A percentile compares a stretch with the other conserved stretches of the same genome.
These are phyloP conservation scores for Belgica antarctica DNA, from an alignment of 2,888 invertebrate genomes.

Conservation along the genomic window DNA sequence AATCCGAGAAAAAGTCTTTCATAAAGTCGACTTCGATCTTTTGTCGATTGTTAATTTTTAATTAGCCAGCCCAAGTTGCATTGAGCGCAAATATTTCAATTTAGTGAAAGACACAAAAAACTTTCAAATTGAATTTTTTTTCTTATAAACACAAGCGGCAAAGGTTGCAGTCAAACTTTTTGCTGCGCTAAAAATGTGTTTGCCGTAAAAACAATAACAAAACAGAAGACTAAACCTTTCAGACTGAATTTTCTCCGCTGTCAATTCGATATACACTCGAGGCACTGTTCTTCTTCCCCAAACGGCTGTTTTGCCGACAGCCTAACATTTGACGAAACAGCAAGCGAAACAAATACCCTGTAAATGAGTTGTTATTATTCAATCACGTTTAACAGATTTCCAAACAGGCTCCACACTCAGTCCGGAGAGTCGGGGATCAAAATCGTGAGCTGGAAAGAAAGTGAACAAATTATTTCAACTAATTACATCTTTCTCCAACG, in stretches of 20 bases:
- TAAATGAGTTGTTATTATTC: constrained; percentile 26
- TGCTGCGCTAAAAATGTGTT: not conserved
- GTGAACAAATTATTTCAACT: not conserved
- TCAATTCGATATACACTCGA: not conserved
- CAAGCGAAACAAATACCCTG: not conserved
- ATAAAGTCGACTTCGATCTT: not conserved
- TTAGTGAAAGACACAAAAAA: not conserved
- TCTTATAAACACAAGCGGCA: not conserved
- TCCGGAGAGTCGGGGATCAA: not conserved
- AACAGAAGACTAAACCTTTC: not conserved
- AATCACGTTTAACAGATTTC: constrained; percentile 6
- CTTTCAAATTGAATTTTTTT: not conserved
- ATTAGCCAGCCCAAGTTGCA: not conserved
- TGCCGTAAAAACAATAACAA: not conserved
- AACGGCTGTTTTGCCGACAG: not conserved
- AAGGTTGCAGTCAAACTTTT: not conserved
- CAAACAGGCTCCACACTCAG: not conserved
- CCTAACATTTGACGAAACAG: not conserved
- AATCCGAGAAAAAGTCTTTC: not conserved
- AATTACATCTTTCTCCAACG: not conserved
- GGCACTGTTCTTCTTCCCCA: not conserved
- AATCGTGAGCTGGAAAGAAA: not conserved
- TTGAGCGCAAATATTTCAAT: not conserved
- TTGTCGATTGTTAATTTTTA: not conserved
- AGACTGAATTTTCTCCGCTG: not conserved